Evolutionary conservation across 2,113 vertebrate genomes (phyloP).

Genomic region (Okapia johnstoni): DNA sequence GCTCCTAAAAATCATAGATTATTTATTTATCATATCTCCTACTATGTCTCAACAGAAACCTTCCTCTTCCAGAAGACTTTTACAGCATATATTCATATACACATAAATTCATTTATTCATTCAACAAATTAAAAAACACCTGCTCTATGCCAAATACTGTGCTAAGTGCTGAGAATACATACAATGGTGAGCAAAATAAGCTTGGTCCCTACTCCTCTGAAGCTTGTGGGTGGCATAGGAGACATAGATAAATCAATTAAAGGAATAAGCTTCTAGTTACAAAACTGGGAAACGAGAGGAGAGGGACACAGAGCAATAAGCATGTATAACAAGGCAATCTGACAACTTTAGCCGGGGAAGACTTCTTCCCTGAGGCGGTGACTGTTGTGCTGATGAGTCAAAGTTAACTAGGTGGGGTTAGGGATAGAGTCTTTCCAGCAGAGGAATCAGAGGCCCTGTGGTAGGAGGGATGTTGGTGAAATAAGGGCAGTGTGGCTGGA

Average conservation of each 20-base stretch:
- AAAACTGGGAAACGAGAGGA: not conserved
- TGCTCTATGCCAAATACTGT: not conserved
- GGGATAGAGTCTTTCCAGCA: not conserved
- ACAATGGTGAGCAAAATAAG: not conserved
- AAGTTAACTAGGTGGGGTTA: not conserved
- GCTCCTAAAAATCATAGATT: not conserved
- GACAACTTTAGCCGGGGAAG: not conserved
- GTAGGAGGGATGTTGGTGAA: not conserved
- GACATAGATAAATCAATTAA: not conserved
- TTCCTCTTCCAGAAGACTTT: not conserved
- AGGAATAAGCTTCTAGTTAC: not conserved
- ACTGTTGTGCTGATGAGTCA: not conserved
- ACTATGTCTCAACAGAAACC: not conserved
- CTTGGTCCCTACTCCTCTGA: not conserved
- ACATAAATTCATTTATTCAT: not conserved
- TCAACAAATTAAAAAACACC: not conserved
- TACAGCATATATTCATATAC: not conserved
- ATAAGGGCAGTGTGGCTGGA: not conserved
- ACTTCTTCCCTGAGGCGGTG: not conserved
- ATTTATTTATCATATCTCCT: not conserved
- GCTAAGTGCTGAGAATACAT: not conserved
- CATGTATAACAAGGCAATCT: not conserved
- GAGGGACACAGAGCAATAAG: not conserved
- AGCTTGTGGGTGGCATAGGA: not conserved
- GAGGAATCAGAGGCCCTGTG: not conserved